These are phyloP conservation scores for Platyrinchus mystaceus DNA, from an alignment of 2,797 vertebrate genomes.

Conservation along the genomic window DNA sequence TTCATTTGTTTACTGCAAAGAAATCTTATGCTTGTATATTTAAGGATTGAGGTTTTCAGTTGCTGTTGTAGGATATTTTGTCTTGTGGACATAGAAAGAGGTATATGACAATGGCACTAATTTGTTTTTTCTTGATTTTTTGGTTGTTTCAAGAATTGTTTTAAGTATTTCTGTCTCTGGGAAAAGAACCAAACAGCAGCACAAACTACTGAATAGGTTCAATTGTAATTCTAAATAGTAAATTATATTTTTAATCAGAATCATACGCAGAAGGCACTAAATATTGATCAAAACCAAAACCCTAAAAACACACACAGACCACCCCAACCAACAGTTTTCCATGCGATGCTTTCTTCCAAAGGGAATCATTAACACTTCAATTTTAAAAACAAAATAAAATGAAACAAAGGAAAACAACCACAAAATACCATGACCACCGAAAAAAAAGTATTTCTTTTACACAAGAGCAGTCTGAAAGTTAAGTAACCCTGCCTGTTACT, in stretches of 20 bases:
- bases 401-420: neutral
- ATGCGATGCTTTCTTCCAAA: neutral
- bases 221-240: neutral
- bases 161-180: neutral
- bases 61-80: neutral
- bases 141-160: neutral
- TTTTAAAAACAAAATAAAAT: neutral
- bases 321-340: neutral
- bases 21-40: neutral
- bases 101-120: neutral
- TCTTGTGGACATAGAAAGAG: neutral
- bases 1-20: neutral
- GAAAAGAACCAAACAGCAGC: neutral
- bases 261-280: neutral
- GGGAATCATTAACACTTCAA: neutral
- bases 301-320: neutral
- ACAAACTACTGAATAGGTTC: neutral
- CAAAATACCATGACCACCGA: neutral
- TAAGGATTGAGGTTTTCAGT: neutral
- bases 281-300: neutral
- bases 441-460: neutral
- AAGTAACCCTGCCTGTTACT: neutral
- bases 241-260: neutral
- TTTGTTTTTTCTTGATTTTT: neutral
- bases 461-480: neutral